Evolutionary conservation across 2,113 vertebrate genomes (phyloP).

Genomic region (Phyllopteryx taeniolatus): DNA sequence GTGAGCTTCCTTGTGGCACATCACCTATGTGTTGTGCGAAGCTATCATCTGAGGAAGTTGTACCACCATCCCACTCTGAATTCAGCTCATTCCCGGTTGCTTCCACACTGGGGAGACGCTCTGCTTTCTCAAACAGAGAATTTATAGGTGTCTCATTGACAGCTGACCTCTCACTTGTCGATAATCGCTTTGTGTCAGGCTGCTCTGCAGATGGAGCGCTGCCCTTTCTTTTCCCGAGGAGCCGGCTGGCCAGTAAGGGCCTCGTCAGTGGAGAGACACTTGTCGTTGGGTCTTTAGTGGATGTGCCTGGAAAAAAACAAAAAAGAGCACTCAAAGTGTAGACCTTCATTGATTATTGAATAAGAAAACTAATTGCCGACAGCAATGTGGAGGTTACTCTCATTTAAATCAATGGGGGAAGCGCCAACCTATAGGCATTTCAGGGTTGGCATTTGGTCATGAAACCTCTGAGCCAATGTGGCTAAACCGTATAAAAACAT

Average conservation of each 20-base stretch:
- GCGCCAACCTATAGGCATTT: too few species aligned
- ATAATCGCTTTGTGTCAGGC: slow-evolving; percentile 38
- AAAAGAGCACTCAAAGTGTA: background rate
- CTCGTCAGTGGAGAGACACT: slow-evolving; percentile 1
- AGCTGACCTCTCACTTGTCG: background rate
- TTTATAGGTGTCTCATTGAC: slow-evolving; percentile 24
- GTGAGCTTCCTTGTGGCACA: slow-evolving; percentile 1
- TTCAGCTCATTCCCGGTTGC: background rate
- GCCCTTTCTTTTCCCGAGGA: slow-evolving; percentile 65
- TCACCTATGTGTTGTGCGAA: slow-evolving; percentile 13
- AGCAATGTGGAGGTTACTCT: too few species aligned
- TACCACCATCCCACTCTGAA: background rate
- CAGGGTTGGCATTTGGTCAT: too few species aligned
- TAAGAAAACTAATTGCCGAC: too few species aligned
- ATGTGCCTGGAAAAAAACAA: slow-evolving; percentile 35
- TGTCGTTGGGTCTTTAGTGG: slow-evolving; percentile 16
- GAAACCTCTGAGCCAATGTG: too few species aligned
- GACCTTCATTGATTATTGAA: too few species aligned
- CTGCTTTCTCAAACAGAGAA: slow-evolving; percentile 14
- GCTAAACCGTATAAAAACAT: too few species aligned
- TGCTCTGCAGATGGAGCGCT: slow-evolving; percentile 33
- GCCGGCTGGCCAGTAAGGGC: slow-evolving; percentile 35
- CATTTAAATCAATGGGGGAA: too few species aligned
- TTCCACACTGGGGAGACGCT: background rate
- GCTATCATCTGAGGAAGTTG: background rate